Evolutionary conservation across 2,797 vertebrate genomes (phyloP).

Genomic region (Streptopelia turtur): DNA sequence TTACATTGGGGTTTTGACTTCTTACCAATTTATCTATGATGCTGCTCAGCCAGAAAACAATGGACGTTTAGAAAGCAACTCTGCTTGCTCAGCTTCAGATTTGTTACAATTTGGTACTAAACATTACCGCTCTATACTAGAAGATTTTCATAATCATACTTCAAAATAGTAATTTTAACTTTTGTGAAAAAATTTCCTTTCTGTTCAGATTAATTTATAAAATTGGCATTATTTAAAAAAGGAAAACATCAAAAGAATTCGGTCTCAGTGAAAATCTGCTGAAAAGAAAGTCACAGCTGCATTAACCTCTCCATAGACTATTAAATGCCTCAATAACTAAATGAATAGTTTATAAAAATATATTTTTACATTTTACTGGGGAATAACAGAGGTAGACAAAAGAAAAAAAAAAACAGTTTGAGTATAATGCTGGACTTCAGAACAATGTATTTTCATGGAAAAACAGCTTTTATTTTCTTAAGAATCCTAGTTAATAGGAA

Average conservation of each 20-base stretch:
- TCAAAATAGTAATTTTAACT: not conserved
- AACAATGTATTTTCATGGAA: not conserved
- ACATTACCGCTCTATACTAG: not conserved
- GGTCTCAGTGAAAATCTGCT: not conserved
- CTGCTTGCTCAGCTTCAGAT: not conserved
- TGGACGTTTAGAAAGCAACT: not conserved
- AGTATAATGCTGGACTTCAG: not conserved
- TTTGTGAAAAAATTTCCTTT: not conserved
- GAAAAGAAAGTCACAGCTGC: conserved; percentile 15
- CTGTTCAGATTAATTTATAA: not conserved
- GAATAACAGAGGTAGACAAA: conserved; percentile 31
- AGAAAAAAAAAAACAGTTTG: not conserved
- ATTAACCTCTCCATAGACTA: not conserved
- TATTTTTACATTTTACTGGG: conserved; percentile 14
- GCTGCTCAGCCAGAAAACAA: not conserved
- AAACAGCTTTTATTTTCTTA: conserved; percentile 36
- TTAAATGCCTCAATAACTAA: not conserved
- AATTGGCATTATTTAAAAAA: not conserved
- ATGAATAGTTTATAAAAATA: conserved; percentile 48
- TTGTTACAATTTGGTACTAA: not conserved
- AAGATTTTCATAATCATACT: not conserved
- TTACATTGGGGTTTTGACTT: not conserved
- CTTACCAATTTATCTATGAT: not conserved
- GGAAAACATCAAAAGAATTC: not conserved
- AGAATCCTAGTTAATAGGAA: conserved; percentile 5